phyloP scores from a whole-genome alignment of 1,140 invertebrate genomes.

The Lamellibrachia luymesi region DNA sequence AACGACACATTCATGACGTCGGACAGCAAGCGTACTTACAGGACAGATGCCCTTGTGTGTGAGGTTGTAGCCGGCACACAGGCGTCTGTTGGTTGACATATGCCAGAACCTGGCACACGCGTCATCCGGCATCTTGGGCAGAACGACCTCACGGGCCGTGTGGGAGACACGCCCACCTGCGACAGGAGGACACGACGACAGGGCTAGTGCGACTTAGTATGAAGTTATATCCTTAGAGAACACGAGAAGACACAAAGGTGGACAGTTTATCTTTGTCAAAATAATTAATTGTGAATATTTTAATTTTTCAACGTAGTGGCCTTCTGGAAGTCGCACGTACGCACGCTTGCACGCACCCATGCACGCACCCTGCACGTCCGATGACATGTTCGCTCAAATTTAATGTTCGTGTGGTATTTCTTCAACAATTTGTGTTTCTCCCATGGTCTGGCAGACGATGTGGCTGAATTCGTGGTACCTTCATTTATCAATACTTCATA shows the following conservation, averaged over 20 bases:
- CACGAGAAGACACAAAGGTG: no score
- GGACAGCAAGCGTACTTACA: background rate
- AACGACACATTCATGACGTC: no score
- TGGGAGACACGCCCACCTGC: constrained; percentile 37
- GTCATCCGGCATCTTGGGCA: constrained; percentile 33
- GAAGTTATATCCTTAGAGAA: no score
- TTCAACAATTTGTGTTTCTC: background rate
- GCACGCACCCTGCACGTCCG: no score
- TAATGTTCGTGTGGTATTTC: no score
- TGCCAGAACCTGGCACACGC: constrained; percentile 34
- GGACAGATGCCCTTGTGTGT: constrained; percentile 11
- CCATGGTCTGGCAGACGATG: background rate
- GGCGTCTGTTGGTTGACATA: constrained; percentile 30
- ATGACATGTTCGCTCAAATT: no score
- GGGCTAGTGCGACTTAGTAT: no score
- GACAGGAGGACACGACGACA: background rate
- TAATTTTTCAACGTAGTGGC: no score
- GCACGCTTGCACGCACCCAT: no score
- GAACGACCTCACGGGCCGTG: constrained; percentile 34
- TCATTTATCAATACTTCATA: background rate
- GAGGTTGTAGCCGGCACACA: constrained; percentile 43
- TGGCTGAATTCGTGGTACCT: background rate
- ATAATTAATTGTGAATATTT: no score
- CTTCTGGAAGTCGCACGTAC: no score
- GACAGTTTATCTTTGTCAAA: no score